Evolutionary conservation across 2,888 invertebrate genomes (phyloP).

Genomic region (Lomographa bimaculata): DNA sequence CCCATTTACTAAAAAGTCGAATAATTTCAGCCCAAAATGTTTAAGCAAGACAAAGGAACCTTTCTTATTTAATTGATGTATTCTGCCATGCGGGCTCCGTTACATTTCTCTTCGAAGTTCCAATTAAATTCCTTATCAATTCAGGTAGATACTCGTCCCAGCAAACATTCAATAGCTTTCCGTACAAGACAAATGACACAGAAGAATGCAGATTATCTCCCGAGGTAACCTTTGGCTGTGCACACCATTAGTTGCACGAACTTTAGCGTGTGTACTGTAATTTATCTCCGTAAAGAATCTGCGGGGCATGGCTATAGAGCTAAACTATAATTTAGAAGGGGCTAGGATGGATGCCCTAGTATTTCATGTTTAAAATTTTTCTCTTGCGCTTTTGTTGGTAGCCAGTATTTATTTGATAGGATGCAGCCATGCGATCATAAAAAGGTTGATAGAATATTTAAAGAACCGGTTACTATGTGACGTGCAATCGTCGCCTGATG

Average conservation of each 20-base stretch:
- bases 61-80: no score
- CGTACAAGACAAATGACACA: slow-evolving; percentile 26
- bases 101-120: not conserved
- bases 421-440: slow-evolving; percentile 1
- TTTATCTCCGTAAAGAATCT: slow-evolving; percentile 32
- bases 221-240: slow-evolving; percentile 22
- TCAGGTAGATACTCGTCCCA: not conserved
- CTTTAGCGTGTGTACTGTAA: slow-evolving; percentile 30
- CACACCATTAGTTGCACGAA: slow-evolving; percentile 31
- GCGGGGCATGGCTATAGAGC: slow-evolving; percentile 16
- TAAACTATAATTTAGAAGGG: slow-evolving; percentile 26
- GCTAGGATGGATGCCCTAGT: slow-evolving; percentile 17
- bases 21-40: no score
- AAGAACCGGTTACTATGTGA: no score
- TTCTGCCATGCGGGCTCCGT: no score
- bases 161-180: slow-evolving; percentile 15
- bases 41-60: no score
- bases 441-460: no score
- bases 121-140: not conserved
- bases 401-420: slow-evolving; percentile 2
- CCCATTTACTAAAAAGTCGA: no score
- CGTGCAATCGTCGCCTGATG: no score
- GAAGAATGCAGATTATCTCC: slow-evolving; percentile 27
- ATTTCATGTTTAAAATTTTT: slow-evolving; percentile 20
- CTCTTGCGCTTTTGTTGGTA: slow-evolving; percentile 8